Evolutionary conservation across 2,113 vertebrate species (phyloP), one percentile per base, ranked within the genome.

Genomic region (Chauna torquata): DNA sequence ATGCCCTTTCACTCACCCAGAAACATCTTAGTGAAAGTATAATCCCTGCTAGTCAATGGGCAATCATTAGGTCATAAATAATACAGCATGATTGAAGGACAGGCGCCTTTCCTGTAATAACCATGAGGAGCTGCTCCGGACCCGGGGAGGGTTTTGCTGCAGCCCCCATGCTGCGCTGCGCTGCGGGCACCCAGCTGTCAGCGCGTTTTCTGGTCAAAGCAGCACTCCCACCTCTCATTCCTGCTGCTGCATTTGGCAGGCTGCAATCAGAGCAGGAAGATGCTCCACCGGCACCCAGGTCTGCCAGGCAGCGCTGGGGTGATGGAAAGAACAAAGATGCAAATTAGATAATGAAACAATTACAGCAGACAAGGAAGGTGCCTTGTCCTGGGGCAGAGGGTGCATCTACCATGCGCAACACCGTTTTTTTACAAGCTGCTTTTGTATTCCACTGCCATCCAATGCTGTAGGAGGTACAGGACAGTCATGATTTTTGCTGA

Each of bases 51-150:
- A 76, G 74, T 80, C 89, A 94, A 74, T 72, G 86, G 88, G 93
- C 86, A 81, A 58, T 97, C 95, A 93, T 93, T 94, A 94, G 78
- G 86, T 97, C 72, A 86, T 95, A 96, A 94, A 96, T 96, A 96
- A 94, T 90, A 90, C 16, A 90, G 52, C 0, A 1, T 87, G 88
- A 80, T 19, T 90, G 86, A 88, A 93, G 89, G 78, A 52, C n/a
- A 49, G 65, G 69, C 92, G 47, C 87, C 84, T 84, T 93, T 89
- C 66, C 81, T 87, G 49, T 84, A 82, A 94, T 58, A 55, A 71
- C 66, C 18, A 55, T n/a, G 91, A 90, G 71, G 86, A 11, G 8
- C 68, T 4, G 6, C 34, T 49, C 76, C 32, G 58, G 52, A 50
- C 82, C 69, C 3, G 0, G 23, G 83, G 88, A 96, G 30, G 44